Evolutionary conservation across 2,888 invertebrate genomes (phyloP), one percentile per base, ranked within the genome.

Genomic region (Autographa pulchrina): DNA sequence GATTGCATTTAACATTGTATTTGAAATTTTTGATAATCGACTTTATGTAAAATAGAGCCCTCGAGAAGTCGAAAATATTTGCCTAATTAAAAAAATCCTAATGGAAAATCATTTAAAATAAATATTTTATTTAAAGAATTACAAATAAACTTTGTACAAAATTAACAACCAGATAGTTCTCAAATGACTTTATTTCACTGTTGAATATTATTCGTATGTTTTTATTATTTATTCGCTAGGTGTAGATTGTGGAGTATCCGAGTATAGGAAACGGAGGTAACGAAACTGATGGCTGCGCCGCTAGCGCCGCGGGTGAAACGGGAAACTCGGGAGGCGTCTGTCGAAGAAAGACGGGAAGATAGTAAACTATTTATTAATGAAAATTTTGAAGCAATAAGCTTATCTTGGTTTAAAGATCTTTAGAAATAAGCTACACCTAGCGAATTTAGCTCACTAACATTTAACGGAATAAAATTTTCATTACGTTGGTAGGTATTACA

Each of bases 61-160:
- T 54, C 20, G 18, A 54, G 20, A 54, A 18, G 18, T 54, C 8
- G 20, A 54, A n/a, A 54, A 54, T 11, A n/a, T 0, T 54, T 8
- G 20, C 0, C 7, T 54, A 18, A 20, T 11, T 16, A 54, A 20
- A 54, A 20, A 54, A 56, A 13, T 25, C 20, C 20, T 13, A 25
- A 56, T 48, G n/a, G 11, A 56, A 56, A 20, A 13, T 25, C 13
- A 25, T 56, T 25, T 13, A 56, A 56, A 56, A 56, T 25, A 56
- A 56, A 56, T 56, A 56, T 56, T 56, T 25, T 25, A 56, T 56
- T 25, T 5, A 56, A 13, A 56, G 5, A 20, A 25, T 20, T 18
- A 56, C 20, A 56, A 56, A 48, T 48, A n/a, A 48, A 48, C n/a
- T 56, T 20, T 56, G 5, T 56, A 56, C 20, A 56, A 56, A 56